These are phyloP conservation scores for Stigmatopora argus DNA, from an alignment of 2,113 vertebrate genomes.

Conservation along the genomic window DNA sequence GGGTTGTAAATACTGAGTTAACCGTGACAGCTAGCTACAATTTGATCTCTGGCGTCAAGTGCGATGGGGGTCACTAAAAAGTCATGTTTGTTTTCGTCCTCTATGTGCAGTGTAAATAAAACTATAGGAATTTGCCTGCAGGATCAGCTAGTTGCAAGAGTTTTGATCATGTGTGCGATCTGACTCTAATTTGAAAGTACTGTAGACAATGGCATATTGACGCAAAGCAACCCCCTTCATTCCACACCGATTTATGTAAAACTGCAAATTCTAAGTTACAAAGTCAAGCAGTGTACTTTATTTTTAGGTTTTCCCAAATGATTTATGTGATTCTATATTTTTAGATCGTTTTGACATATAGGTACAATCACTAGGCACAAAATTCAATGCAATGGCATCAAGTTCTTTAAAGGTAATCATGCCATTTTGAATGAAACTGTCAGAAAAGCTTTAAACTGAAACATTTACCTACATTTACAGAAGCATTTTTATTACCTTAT, in stretches of 20 bases:
- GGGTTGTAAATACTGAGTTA: conserved; percentile 11
- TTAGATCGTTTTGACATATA: not conserved
- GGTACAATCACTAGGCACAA: not conserved
- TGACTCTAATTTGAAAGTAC: not conserved
- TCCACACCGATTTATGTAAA: no score
- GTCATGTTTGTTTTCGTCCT: not conserved
- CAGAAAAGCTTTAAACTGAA: not conserved
- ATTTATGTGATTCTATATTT: not conserved
- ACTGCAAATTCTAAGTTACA: no score
- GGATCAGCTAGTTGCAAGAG: not conserved
- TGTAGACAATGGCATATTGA: not conserved
- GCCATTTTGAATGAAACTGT: not conserved
- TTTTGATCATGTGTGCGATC: not conserved
- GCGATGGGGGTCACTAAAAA: conserved; percentile 27
- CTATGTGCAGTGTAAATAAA: not conserved
- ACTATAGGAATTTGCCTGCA: not conserved
- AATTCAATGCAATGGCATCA: not conserved
- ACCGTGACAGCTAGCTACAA: conserved; percentile 44
- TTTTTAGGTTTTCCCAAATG: no score
- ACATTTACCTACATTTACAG: not conserved
- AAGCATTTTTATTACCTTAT: not conserved
- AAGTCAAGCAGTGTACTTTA: no score
- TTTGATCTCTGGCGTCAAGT: conserved; percentile 38
- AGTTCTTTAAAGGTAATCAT: not conserved
- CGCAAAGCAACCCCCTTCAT: no score